Evolutionary conservation across 1,140 invertebrate species (phyloP).

Genomic region (Megalonaias nervosa): DNA sequence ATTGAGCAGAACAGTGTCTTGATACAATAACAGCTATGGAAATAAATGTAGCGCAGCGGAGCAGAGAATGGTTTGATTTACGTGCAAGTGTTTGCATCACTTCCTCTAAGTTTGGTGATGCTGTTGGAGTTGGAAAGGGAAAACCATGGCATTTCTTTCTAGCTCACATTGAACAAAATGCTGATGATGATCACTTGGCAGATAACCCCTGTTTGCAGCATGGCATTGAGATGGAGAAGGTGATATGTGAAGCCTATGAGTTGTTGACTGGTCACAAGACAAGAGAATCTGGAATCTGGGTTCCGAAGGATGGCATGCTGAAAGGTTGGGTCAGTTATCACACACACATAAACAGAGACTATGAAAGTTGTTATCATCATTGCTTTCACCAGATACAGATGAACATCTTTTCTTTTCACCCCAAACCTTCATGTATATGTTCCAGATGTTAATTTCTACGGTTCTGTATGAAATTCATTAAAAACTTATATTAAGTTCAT

Average conservation of each 20-base stretch:
- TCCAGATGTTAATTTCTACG: too few species aligned
- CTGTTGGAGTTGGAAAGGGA: constrained; percentile 47
- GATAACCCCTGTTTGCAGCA: constrained; percentile 9
- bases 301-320: constrained; percentile 1
- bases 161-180: background rate
- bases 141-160: constrained; percentile 48
- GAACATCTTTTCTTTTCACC: too few species aligned
- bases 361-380: too few species aligned
- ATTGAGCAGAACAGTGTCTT: too few species aligned
- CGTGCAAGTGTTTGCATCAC: constrained; percentile 37
- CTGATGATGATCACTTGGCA: constrained; percentile 4
- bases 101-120: constrained; percentile 48
- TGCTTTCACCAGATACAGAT: too few species aligned
- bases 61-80: constrained; percentile 43
- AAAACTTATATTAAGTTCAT: too few species aligned
- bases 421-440: too few species aligned
- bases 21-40: constrained; percentile 27
- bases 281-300: constrained; percentile 26
- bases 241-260: constrained; percentile 41
- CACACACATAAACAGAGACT: too few species aligned
- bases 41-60: constrained; percentile 43
- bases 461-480: too few species aligned
- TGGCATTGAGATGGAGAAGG: constrained; percentile 38
- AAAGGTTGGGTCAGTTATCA: too few species aligned
- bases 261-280: constrained; percentile 16